These are phyloP conservation scores for Phaenicophaeus curvirostris DNA, from an alignment of 2,797 vertebrate genomes.

Conservation along the genomic window DNA sequence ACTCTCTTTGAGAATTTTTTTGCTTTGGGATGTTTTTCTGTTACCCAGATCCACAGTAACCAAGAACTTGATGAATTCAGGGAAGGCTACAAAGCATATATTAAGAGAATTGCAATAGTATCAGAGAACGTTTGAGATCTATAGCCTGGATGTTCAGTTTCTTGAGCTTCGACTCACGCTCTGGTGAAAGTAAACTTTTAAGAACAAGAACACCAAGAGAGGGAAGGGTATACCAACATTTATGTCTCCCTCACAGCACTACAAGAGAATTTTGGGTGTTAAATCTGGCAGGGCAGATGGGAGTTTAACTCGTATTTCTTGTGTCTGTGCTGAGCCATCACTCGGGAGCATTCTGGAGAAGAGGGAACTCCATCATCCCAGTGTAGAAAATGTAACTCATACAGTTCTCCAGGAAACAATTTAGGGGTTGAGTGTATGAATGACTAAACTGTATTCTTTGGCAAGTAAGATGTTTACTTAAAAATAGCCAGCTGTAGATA, in stretches of 20 bases:
- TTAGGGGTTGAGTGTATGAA: not conserved
- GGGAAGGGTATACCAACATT: not conserved
- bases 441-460: not conserved
- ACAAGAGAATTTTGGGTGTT: not conserved
- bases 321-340: not conserved
- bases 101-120: not conserved
- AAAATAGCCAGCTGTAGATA: not conserved
- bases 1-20: not conserved
- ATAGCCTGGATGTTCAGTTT: not conserved
- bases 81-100: not conserved
- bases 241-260: not conserved
- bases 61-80: not conserved
- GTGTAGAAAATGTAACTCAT: not conserved
- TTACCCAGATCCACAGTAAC: not conserved
- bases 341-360: not conserved
- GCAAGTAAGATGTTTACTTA: not conserved
- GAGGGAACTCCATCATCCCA: accelerated
- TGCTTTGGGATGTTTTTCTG: not conserved
- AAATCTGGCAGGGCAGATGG: not conserved
- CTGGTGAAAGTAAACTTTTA: not conserved
- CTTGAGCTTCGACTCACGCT: not conserved
- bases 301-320: not conserved
- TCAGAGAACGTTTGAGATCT: not conserved
- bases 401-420: not conserved
- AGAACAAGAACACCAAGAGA: not conserved